Evolutionary conservation across 1,140 invertebrate genomes (phyloP).

Genomic region (Bombus breviceps): DNA sequence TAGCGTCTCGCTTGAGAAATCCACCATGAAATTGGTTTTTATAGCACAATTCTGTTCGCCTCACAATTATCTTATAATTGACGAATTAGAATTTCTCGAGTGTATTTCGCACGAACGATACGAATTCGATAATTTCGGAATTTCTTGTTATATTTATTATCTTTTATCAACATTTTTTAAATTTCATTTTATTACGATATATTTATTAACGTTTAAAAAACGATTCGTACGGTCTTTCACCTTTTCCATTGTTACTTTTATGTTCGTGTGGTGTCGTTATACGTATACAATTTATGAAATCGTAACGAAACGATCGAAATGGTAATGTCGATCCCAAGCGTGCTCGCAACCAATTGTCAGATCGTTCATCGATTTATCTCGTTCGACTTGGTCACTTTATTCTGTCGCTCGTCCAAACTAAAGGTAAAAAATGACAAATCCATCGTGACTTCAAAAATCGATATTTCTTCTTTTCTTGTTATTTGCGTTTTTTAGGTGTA

Average conservation of each 20-base stretch:
- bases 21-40: conserved; percentile 48
- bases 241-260: neutral
- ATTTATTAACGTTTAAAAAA: conserved; percentile 11
- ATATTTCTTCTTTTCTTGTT: conserved; percentile 7
- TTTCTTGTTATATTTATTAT: neutral
- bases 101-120: conserved; percentile 11
- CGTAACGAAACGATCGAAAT: neutral
- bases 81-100: conserved; percentile 29
- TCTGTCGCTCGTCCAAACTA: conserved; percentile 11
- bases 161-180: neutral
- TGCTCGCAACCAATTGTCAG: conserved; percentile 41
- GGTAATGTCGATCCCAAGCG: conserved; percentile 52
- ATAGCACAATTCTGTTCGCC: conserved; percentile 19
- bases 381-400: conserved; percentile 33
- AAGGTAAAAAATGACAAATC: neutral
- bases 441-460: neutral
- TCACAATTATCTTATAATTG: conserved; percentile 46
- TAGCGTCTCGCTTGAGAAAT: conserved; percentile 43
- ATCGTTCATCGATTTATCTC: conserved; percentile 43
- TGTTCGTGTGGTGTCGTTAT: neutral
- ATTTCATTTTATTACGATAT: neutral
- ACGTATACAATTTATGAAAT: neutral
- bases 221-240: conserved; percentile 16
- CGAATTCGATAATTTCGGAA: conserved; percentile 6
- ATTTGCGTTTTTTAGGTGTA: conserved; percentile 19